Evolutionary conservation across 2,797 vertebrate species (phyloP), one percentile per base, ranked within the genome.

Genomic region (Hippoglossus hippoglossus): DNA sequence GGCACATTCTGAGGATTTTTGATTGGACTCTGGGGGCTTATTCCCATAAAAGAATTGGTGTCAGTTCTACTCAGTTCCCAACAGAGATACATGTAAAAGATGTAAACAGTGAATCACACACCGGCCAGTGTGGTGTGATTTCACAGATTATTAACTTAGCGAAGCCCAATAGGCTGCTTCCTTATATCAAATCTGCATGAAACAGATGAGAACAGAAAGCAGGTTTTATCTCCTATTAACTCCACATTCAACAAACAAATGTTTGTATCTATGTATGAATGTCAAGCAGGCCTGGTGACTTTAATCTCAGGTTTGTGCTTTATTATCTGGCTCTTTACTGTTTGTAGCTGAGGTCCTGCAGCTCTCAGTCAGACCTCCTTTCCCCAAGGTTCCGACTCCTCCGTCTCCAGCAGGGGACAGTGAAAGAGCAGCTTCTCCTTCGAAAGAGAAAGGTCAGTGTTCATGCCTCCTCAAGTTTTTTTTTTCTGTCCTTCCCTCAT

Each of bases 21-120:
- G 52, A 76, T 71, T 85, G 64, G 53, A 50, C 61, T 55, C 73
- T 16, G 6, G 60, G 1, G 77, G 9, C 0, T 41, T 26, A 36
- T 49, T 67, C 9, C 21, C 25, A 9, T 56, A 21, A 8, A 9
- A 59, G 5, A 34, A 54, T 15, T 16, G 3, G 55, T 71, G 54
- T 59, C 25, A 67, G 1, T 53, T 67, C 34, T 26, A 2, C 31
- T 46, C 4, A 69, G 25, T 55, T 72, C 70, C 69, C 57, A 19
- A 19, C 10, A 65, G 57, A 65, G 53, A 58, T 60, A 1, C 44
- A 8, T 3, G 4, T 11, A 36, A 36, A 36, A 36, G 10, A 36
- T 36, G 6, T 67, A 31, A 64, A 28, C 19, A 63, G 31, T 11
- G 1, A 71, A 24, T 49, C 56, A 26, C 63, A 55, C 22, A 61